A percentile compares a stretch with the other conserved stretches of the same genome.
These are phyloP conservation scores for Forficula auricularia DNA, from an alignment of 1,140 invertebrate genomes.

Conservation along the genomic window DNA sequence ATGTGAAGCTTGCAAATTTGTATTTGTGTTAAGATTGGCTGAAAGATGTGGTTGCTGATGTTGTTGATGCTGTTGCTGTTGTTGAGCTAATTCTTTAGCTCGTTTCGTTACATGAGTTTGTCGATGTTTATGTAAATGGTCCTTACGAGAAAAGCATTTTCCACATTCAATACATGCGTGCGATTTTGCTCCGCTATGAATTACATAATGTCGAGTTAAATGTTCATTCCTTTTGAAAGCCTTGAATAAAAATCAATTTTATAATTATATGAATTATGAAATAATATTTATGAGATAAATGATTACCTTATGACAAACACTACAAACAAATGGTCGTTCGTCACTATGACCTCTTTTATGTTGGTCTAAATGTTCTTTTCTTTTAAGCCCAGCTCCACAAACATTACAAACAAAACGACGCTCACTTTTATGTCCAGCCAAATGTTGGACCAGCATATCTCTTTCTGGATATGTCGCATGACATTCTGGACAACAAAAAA, in stretches of 20 bases:
- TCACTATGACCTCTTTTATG: conserved; percentile 35
- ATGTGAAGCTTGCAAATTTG: too few relatives aligned
- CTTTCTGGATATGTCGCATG: conserved; percentile 27
- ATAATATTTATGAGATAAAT: background rate
- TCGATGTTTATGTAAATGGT: conserved; percentile 22
- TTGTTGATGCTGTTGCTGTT: background rate
- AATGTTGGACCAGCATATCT: conserved; percentile 25
- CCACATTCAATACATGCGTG: conserved; percentile 19
- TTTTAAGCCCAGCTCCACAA: conserved; percentile 31
- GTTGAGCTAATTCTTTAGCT: conserved; percentile 9
- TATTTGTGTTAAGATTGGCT: too few relatives aligned
- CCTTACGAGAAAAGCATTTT: conserved; percentile 22
- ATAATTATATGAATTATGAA: background rate
- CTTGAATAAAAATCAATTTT: conserved; percentile 30
- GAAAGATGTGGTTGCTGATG: background rate
- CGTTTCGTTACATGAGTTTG: conserved; percentile 19
- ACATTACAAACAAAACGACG: conserved; percentile 31
- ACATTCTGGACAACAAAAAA: conserved; percentile 29
- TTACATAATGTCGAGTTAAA: conserved; percentile 13
- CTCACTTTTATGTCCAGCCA: conserved; percentile 26
- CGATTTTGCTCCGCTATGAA: conserved; percentile 17
- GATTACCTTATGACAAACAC: conserved; percentile 29
- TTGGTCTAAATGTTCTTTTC: conserved; percentile 31
- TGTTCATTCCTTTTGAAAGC: conserved; percentile 22
- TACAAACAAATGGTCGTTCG: conserved; percentile 32